phyloP scores from a whole-genome alignment of 2,113 vertebrate species.

The Pheucticus melanocephalus region DNA sequence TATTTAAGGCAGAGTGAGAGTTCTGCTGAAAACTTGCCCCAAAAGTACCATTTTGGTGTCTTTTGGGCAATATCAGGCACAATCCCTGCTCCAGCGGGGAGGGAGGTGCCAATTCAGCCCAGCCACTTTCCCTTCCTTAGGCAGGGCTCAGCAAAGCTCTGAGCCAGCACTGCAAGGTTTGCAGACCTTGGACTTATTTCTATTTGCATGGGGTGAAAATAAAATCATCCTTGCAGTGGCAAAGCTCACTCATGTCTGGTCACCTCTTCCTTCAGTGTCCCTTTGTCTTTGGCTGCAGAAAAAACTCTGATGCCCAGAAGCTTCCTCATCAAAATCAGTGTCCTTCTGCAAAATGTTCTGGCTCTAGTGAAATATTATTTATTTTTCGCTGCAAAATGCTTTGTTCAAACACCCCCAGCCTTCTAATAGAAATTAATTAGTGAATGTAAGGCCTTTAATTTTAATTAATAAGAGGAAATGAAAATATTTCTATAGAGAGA shows the following conservation, averaged over 20 bases:
- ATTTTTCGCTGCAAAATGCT: not conserved
- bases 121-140: not conserved
- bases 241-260: not conserved
- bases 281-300: not conserved
- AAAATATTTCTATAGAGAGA: not conserved
- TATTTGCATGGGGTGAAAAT: not conserved
- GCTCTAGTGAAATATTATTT: not conserved
- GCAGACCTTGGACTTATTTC: not conserved
- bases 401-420: not conserved
- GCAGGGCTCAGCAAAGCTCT: not conserved
- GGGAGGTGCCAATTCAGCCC: not conserved
- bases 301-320: not conserved
- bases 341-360: not conserved
- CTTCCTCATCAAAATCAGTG: not conserved
- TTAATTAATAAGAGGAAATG: not conserved
- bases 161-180: not conserved
- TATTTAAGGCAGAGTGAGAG: not conserved
- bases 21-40: not conserved
- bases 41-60: not conserved
- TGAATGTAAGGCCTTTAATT: not conserved
- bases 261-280: not conserved
- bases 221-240: not conserved
- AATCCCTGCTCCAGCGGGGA: not conserved
- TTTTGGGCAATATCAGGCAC: accelerated
- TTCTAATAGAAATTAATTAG: not conserved